These are phyloP conservation scores for Pan troglodytes DNA, from an alignment of 2,113 vertebrate genomes.

Conservation along the genomic window NHGRI_mPanTro3-v2.1_pri NC_086015.1:170755001-170755500, in stretches of 20 bases:
- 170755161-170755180: background rate
- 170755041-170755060: background rate
- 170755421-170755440: background rate
- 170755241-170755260: background rate
- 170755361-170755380: background rate
- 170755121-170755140: background rate
- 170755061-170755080: background rate
- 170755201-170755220: background rate
- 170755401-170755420: background rate
- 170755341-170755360: background rate
- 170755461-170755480: background rate
- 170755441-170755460: background rate
- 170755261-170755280: background rate
- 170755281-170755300: background rate
- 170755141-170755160: background rate
- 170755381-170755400: background rate
- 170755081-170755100: background rate
- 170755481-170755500: background rate
- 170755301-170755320: background rate
- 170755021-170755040: background rate
- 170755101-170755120: conserved; percentile 2
- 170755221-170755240: background rate
- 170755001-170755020: background rate
- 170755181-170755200: background rate
- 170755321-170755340: background rate